phyloP scores from a whole-genome alignment of 2,797 vertebrate species.

The Mus caroli region DNA sequence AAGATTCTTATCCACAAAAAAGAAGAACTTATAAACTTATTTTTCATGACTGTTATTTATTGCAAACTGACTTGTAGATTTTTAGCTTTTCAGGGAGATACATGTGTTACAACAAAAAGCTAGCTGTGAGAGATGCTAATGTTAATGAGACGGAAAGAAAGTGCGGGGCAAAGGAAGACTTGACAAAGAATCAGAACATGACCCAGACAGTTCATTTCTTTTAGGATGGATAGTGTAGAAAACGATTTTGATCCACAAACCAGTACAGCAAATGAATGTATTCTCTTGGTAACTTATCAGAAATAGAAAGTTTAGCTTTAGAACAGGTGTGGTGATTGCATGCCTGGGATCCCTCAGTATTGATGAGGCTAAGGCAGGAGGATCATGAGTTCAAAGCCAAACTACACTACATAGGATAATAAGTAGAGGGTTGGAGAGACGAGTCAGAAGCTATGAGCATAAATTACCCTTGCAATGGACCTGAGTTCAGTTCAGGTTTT shows the following conservation, averaged over 20 bases:
- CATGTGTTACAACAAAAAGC: background rate
- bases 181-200: background rate
- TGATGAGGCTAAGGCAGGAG: background rate
- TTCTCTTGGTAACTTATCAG: constrained; percentile 61
- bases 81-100: constrained; percentile 9
- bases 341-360: background rate
- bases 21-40: background rate
- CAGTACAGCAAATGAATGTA: constrained; percentile 55
- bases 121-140: background rate
- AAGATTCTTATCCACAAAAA: background rate
- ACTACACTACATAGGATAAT: background rate
- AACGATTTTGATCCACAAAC: constrained; percentile 62
- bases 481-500: background rate
- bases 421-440: background rate
- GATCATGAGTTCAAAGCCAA: background rate
- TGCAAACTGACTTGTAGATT: background rate
- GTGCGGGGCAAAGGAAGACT: background rate
- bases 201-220: constrained; percentile 19
- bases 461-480: background rate
- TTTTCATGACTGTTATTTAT: constrained; percentile 1
- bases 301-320: background rate
- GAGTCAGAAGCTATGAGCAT: background rate
- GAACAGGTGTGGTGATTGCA: background rate
- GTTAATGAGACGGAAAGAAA: background rate
- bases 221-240: constrained; percentile 70